These are phyloP conservation scores for Sisyra terminalis DNA, from an alignment of 2,888 invertebrate genomes.

Conservation along the genomic window DNA sequence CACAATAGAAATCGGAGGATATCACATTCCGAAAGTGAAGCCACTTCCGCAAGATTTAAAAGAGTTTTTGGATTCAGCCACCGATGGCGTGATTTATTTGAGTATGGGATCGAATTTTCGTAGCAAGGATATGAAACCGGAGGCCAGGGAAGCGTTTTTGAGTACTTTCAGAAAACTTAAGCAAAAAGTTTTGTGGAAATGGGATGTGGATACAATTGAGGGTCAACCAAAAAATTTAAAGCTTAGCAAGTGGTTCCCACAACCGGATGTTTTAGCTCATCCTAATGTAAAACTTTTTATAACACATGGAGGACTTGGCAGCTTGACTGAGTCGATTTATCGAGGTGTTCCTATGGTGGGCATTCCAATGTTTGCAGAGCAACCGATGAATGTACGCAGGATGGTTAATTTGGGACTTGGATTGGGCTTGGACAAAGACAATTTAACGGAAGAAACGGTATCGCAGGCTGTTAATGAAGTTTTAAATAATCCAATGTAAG, in stretches of 20 bases:
- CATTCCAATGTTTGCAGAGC: slow-evolving; percentile 34
- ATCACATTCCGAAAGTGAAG: slow-evolving; percentile 24
- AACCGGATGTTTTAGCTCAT: slow-evolving; percentile 42
- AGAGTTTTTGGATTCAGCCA: slow-evolving; percentile 31
- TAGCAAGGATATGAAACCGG: slow-evolving; percentile 31
- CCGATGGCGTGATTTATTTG: slow-evolving; percentile 36
- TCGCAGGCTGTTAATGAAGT: slow-evolving; percentile 23
- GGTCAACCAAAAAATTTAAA: slow-evolving; percentile 38
- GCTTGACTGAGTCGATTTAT: slow-evolving; percentile 34
- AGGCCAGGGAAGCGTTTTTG: slow-evolving; percentile 32
- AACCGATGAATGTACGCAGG: slow-evolving; percentile 28
- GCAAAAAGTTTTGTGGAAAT: slow-evolving; percentile 51
- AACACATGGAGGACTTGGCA: slow-evolving; percentile 39
- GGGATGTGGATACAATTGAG: slow-evolving; percentile 40
- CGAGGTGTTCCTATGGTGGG: slow-evolving; percentile 31
- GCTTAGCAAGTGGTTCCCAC: slow-evolving; percentile 48
- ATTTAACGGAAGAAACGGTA: slow-evolving; percentile 25
- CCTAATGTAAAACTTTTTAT: slow-evolving; percentile 36
- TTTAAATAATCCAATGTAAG: slow-evolving; percentile 20
- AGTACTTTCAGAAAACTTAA: slow-evolving; percentile 39
- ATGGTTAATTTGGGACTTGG: slow-evolving; percentile 26
- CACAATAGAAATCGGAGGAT: slow-evolving; percentile 38
- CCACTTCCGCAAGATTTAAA: slow-evolving; percentile 28
- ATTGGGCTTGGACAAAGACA: slow-evolving; percentile 21
- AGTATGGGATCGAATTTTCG: slow-evolving; percentile 42